These are phyloP conservation scores for Thaumetopoea pityocampa DNA, from an alignment of 1,140 invertebrate species.

Conservation along the genomic window DNA sequence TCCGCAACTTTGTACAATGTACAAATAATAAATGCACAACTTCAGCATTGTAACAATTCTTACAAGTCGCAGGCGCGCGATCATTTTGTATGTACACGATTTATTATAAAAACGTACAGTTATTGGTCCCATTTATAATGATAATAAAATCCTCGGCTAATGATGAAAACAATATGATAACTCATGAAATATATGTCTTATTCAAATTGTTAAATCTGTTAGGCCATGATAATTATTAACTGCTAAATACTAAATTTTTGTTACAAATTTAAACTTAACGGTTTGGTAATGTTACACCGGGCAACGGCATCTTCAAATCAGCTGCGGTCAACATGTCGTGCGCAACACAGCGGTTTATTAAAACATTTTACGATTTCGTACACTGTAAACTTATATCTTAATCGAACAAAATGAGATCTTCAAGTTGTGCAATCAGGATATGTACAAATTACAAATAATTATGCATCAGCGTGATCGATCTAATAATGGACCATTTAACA, in stretches of 20 bases:
- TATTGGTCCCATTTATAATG: slow-evolving; percentile 57
- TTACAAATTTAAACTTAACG: slow-evolving; percentile 4
- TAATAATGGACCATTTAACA: slow-evolving; percentile 35
- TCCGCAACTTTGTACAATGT: slow-evolving; percentile 62
- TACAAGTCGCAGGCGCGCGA: slow-evolving; percentile 38
- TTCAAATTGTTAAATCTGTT: slow-evolving; percentile 21
- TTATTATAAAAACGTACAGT: slow-evolving; percentile 23
- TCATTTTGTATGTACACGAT: slow-evolving; percentile 25
- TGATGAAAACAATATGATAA: slow-evolving; percentile 2
- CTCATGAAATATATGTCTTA: background rate
- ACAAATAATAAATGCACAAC: slow-evolving; percentile 75
- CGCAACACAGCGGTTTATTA: slow-evolving; percentile 3
- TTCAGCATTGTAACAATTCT: slow-evolving; percentile 66
- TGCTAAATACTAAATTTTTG: too few species aligned
- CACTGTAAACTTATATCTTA: too few species aligned
- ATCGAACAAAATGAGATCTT: too few species aligned
- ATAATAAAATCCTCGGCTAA: slow-evolving; percentile 33
- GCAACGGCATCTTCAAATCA: slow-evolving; percentile 37
- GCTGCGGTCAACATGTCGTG: slow-evolving; percentile 42
- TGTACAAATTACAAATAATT: slow-evolving; percentile 62
- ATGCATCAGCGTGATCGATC: slow-evolving; percentile 32
- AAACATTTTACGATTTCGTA: too few species aligned
- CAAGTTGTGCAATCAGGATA: slow-evolving; percentile 61
- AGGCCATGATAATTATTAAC: slow-evolving; percentile 26
- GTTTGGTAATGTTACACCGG: slow-evolving; percentile 9